Percentiles rank a stretch among this genome's conserved stretches.
Conservation (phyloP, 2,888 invertebrate species). For the Sphecodes monilicornis region DNA sequence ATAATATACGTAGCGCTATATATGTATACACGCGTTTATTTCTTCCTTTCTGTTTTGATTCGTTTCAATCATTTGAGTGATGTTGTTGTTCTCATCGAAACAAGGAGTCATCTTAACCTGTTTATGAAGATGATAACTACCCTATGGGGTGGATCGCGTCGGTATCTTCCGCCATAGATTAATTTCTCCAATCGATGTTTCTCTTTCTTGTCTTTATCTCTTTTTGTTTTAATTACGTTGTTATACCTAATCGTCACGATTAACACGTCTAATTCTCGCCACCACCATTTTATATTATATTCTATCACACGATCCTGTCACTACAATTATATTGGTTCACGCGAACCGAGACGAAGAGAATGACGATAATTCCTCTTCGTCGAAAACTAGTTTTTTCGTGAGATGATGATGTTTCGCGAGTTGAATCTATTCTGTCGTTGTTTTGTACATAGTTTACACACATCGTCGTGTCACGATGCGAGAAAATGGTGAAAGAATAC, state of each 20-base stretch:
- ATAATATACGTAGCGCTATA: slow-evolving; percentile 66
- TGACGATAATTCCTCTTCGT: neutral
- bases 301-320: slow-evolving; percentile 31
- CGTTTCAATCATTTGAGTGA: neutral
- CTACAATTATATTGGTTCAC: slow-evolving; percentile 22
- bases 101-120: slow-evolving; percentile 37
- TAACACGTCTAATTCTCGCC: slow-evolving; percentile 39
- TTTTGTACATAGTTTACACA: slow-evolving; percentile 81
- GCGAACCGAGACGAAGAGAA: slow-evolving; percentile 10
- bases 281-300: slow-evolving; percentile 35
- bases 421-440: slow-evolving; percentile 71
- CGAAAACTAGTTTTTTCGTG: slow-evolving; percentile 42
- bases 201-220: neutral
- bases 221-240: slow-evolving; percentile 8
- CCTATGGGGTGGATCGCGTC: slow-evolving; percentile 18
- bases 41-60: slow-evolving; percentile 39
- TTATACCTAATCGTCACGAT: slow-evolving; percentile 18
- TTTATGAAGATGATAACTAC: slow-evolving; percentile 1
- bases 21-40: slow-evolving; percentile 56
- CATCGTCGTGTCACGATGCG: slow-evolving; percentile 49
- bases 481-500: slow-evolving; percentile 11
- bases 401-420: slow-evolving; percentile 33
- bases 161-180: slow-evolving; percentile 25
- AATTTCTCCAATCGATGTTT: slow-evolving; percentile 16
- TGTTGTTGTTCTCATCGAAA: slow-evolving; percentile 35